These are phyloP conservation scores for Microctenopoma steveboyesi DNA, from an alignment of 2,797 vertebrate genomes.

Conservation along the genomic window DNA sequence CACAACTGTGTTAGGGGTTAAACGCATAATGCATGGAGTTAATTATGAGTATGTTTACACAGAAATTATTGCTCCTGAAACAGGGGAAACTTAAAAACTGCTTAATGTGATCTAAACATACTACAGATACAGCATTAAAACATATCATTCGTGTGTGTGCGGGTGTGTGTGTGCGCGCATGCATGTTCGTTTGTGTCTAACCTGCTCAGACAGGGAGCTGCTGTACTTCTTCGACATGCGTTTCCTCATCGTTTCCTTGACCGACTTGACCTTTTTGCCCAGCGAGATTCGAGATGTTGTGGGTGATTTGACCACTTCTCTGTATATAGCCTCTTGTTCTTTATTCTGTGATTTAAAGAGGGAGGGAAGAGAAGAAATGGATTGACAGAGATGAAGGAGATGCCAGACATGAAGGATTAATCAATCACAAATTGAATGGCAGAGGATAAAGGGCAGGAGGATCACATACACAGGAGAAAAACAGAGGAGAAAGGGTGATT, in stretches of 20 bases:
- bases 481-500: conserved; percentile 17
- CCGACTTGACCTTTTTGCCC: conserved; percentile 98
- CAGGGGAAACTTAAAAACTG: neutral
- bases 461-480: conserved; percentile 20
- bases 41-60: conserved; percentile 7
- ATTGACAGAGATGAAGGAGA: neutral
- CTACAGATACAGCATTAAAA: neutral
- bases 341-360: conserved; percentile 80
- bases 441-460: conserved; percentile 8
- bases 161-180: neutral
- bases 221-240: conserved; percentile 99
- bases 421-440: neutral
- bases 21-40: conserved; percentile 15
- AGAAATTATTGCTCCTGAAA: neutral
- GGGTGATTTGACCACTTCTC: conserved; percentile 95
- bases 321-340: conserved; percentile 93
- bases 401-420: conserved; percentile 6
- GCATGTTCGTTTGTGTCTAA: conserved; percentile 53
- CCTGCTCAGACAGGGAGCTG: conserved; percentile 94
- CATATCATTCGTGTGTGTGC: conserved; percentile 1
- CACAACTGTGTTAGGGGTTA: conserved; percentile 18
- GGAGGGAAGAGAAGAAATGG: neutral
- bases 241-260: conserved; percentile 99
- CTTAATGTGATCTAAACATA: neutral
- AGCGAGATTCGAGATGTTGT: conserved; percentile 94